A percentile compares a stretch with the other conserved stretches of the same genome.
Conservation (phyloP, 2,797 vertebrate species). For the Pogoniulus pusillus region DNA sequence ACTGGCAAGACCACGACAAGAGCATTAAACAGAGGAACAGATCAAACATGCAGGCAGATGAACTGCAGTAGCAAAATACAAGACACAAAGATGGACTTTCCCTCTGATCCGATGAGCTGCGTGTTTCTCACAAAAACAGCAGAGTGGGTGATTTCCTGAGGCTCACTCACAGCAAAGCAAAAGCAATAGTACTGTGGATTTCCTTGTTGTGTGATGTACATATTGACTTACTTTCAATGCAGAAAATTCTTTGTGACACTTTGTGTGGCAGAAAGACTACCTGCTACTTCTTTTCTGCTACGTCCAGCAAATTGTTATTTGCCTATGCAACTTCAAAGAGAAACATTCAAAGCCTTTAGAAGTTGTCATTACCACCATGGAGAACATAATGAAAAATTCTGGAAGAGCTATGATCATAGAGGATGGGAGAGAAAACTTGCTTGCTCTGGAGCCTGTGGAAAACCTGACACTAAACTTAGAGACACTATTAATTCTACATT, state of each 20-base stretch:
- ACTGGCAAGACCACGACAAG: not conserved
- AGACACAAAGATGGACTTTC: not conserved
- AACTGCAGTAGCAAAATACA: not conserved
- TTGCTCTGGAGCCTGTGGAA: not conserved
- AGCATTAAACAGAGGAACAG: slow-evolving; percentile 5
- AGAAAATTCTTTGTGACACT: not conserved
- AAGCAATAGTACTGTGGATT: not conserved
- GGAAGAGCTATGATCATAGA: not conserved
- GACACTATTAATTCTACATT: not conserved
- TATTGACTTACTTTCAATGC: not conserved
- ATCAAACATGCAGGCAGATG: not conserved
- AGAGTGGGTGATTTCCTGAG: not conserved
- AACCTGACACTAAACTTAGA: not conserved
- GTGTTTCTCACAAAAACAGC: not conserved
- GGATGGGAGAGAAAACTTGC: not conserved
- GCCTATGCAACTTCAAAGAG: not conserved
- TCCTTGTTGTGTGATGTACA: not conserved
- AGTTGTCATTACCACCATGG: not conserved
- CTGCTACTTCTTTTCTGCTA: not conserved
- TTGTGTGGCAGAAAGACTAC: not conserved
- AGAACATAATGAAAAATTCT: not conserved
- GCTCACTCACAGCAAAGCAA: not conserved
- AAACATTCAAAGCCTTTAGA: not conserved
- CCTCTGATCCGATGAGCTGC: not conserved
- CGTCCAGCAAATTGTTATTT: not conserved